phyloP scores from a whole-genome alignment of 2,888 invertebrate species.

The Eremobia ochroleuca region DNA sequence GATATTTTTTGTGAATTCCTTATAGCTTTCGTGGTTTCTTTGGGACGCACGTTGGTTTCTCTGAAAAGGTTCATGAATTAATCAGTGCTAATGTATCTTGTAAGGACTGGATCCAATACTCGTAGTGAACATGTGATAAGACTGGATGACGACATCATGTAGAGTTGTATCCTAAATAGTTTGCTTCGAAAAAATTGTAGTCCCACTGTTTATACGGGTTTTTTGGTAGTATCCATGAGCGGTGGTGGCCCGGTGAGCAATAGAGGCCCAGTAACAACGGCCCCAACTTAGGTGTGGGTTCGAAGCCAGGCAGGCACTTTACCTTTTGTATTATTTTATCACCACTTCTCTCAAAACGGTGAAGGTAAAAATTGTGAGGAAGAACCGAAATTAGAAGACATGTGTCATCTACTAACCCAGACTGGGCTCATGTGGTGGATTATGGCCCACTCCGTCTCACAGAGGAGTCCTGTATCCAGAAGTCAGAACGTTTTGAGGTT shows the following conservation, averaged over 20 bases:
- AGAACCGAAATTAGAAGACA: not conserved
- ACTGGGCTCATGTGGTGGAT: not conserved
- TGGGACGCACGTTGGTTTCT: constrained; percentile 41
- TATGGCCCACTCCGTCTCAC: not conserved
- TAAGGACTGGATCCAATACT: constrained; percentile 12
- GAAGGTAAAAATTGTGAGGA: not conserved
- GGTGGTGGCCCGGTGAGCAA: not conserved
- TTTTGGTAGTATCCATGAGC: not conserved
- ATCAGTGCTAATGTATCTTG: constrained; percentile 36
- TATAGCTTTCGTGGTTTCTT: constrained; percentile 50
- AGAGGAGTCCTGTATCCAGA: not conserved
- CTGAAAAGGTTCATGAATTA: constrained; percentile 55
- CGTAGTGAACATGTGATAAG: constrained; percentile 13
- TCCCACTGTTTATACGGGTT: not conserved
- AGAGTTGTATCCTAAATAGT: not conserved
- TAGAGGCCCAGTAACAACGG: not conserved
- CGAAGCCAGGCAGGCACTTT: not conserved
- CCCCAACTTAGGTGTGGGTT: not conserved
- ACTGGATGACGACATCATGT: constrained; percentile 4
- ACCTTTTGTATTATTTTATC: not conserved
- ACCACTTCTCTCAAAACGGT: not conserved
- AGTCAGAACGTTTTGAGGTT: not conserved
- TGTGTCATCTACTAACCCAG: not conserved
- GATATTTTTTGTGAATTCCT: constrained; percentile 62
- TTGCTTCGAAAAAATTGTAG: not conserved